Conservation (phyloP, 2,113 vertebrate genomes). For the Myiozetetes cayanensis region DNA sequence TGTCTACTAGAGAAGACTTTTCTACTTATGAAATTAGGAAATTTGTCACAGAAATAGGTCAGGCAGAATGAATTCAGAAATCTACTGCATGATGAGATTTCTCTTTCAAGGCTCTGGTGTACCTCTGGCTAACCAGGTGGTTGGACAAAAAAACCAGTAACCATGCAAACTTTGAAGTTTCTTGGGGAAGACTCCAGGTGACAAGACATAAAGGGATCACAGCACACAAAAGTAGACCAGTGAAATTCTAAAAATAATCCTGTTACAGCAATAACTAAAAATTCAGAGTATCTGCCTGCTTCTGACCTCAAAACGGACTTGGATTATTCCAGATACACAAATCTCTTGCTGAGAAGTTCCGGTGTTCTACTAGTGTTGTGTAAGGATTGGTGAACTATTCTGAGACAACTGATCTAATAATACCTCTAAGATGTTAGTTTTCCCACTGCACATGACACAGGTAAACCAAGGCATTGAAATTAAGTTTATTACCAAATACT, state of each 20-base stretch:
- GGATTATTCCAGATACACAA: background rate
- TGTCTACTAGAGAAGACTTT: background rate
- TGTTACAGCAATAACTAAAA: background rate
- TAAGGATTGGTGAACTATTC: background rate
- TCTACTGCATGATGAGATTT: background rate
- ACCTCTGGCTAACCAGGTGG: background rate
- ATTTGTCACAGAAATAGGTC: background rate
- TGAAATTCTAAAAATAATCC: background rate
- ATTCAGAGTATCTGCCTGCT: background rate
- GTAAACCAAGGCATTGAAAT: background rate
- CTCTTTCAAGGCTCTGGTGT: background rate
- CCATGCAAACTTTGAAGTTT: background rate
- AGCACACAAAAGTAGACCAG: background rate
- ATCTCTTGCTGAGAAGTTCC: background rate
- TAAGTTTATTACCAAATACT: background rate
- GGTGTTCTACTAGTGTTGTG: background rate
- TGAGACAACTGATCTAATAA: background rate
- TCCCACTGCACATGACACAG: background rate
- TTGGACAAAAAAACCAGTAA: background rate
- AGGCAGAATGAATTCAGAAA: background rate
- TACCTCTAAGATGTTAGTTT: background rate
- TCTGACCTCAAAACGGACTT: background rate
- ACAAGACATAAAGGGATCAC: background rate
- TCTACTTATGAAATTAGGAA: background rate
- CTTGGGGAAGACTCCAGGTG: background rate